These are phyloP conservation scores for Esox masquinongy DNA, from an alignment of 2,797 vertebrate species.

Conservation along the genomic window DNA sequence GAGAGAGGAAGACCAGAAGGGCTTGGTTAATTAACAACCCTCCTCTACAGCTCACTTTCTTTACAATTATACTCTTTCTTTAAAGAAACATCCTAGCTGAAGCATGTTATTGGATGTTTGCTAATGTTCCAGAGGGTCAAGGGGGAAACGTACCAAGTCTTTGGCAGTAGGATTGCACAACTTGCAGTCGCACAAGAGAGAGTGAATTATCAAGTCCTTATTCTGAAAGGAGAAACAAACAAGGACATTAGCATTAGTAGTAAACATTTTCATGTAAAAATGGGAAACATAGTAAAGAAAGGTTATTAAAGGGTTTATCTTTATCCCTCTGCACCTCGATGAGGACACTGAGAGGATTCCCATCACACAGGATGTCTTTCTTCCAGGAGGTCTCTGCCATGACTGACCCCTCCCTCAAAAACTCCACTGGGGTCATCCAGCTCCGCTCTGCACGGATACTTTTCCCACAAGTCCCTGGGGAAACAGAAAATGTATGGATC, in stretches of 20 bases:
- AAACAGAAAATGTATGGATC: neutral
- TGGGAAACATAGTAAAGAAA: neutral
- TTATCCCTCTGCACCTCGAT: conserved; percentile 16
- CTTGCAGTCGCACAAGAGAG: conserved; percentile 5
- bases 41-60: too few species aligned
- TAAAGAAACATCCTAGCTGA: too few species aligned
- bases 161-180: conserved; percentile 4
- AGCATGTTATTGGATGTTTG: too few species aligned
- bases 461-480: conserved; percentile 2
- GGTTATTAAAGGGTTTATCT: neutral
- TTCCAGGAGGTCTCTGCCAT: conserved; percentile 6
- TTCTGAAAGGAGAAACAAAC: conserved; percentile 4
- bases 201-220: neutral
- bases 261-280: neutral
- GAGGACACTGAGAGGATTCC: conserved; percentile 10
- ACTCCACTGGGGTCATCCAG: conserved; percentile 26
- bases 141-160: conserved; percentile 6
- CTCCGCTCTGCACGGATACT: conserved; percentile 13
- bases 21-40: too few species aligned
- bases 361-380: conserved; percentile 17
- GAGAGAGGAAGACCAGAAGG: neutral
- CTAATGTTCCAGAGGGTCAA: neutral
- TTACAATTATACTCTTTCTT: too few species aligned
- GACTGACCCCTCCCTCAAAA: neutral
- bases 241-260: too few species aligned